Evolutionary conservation across 64 coral and sea anemone species (phyloP).

Genomic region (Montipora capricornis): DNA sequence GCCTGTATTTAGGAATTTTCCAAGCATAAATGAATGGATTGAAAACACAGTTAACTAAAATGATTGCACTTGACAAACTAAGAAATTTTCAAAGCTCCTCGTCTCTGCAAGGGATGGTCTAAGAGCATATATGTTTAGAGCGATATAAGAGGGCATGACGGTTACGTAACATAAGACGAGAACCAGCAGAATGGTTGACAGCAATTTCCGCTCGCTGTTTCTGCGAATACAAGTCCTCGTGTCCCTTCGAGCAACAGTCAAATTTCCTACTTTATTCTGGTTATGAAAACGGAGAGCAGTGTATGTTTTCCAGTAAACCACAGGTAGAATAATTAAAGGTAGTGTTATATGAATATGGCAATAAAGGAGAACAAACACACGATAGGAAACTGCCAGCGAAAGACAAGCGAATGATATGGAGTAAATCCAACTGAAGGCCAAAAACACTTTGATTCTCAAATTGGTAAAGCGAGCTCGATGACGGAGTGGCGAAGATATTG

Average conservation of each 20-base stretch:
- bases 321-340: not conserved
- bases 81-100: not conserved
- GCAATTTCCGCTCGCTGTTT: slow-evolving; percentile 10
- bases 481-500: not conserved
- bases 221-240: not conserved
- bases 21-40: slow-evolving; percentile 33
- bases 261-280: not conserved
- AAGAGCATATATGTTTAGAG: not conserved
- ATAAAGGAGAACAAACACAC: not conserved
- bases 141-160: not conserved
- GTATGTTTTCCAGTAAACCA: slow-evolving; percentile 49
- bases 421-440: not conserved
- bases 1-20: slow-evolving; percentile 22
- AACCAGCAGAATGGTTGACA: slow-evolving; percentile 3
- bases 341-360: not conserved
- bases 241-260: not conserved
- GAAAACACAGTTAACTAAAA: slow-evolving; percentile 11
- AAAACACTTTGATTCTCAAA: not conserved
- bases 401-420: not conserved
- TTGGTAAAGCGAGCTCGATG: not conserved
- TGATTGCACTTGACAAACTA: not conserved
- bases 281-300: slow-evolving; percentile 13
- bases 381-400: not conserved
- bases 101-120: not conserved
- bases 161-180: slow-evolving; percentile 2